Base-by-base conservation (phyloP, 2,888 invertebrate species). In the Aphrophora alni region DNA sequence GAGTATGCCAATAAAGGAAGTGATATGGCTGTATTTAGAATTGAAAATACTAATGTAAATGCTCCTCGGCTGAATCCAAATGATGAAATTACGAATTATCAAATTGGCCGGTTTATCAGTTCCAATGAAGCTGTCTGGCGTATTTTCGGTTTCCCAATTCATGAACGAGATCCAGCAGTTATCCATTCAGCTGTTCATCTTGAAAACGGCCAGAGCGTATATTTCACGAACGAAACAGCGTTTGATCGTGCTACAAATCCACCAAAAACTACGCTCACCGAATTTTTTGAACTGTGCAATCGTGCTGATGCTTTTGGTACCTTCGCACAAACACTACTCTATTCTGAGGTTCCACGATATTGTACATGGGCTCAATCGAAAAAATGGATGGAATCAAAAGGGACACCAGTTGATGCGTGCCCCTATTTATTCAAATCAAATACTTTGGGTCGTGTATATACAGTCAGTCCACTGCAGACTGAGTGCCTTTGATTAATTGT, bases 191-290 rank as follows among this genome's bases (percentile, higher is more conserved):
- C 82, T 76, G 84, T 86, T 0, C 85, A 86, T 79, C 82, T 87
- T 78, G 85, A 86, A 84, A 87, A 85, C 83, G 86, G 85, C 12
- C 86, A 86, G 81, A n/a, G n/a, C n/a, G n/a, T n/a, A n/a, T n/a
- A n/a, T n/a, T n/a, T n/a, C n/a, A n/a, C n/a, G n/a, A n/a, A n/a
- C n/a, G n/a, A n/a, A n/a, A n/a, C n/a, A n/a, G n/a, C n/a, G n/a
- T n/a, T n/a, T n/a, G n/a, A 80, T 51, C 76, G 69, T 78, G 81
- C 82, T 4, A 1, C 38, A 5, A 1, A n/a, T 1, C 38, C 80
- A 25, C 82, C 83, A 26, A 14, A 69, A 26, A 82, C 85, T 76
- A 85, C 84, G 14, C 77, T 84, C 81, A 85, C 78, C 81, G 83
- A 78, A 77, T 85, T 82, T 84, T 86, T 84, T 26, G 77, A 74